phyloP scores from a whole-genome alignment of 2,113 vertebrate genomes.

The Brachirus orientalis region DNA sequence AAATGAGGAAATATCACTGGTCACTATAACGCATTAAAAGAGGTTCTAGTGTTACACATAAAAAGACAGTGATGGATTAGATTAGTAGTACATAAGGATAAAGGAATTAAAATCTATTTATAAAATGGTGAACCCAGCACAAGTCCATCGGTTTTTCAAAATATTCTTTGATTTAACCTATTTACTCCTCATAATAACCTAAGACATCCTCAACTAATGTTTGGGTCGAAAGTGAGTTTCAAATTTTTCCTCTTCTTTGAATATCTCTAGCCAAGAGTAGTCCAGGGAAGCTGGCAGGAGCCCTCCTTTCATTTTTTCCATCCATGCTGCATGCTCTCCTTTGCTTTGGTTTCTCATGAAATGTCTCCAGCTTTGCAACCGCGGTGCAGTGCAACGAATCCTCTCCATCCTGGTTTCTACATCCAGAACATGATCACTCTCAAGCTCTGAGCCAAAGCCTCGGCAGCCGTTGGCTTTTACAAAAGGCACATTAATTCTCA shows the following conservation, averaged over 20 bases:
- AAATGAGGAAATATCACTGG: too few relatives aligned
- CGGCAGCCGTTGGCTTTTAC: conserved; percentile 49
- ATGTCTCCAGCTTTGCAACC: conserved; percentile 40
- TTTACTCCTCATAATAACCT: conserved; percentile 14
- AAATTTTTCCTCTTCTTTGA: conserved; percentile 51
- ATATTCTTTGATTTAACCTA: conserved; percentile 42
- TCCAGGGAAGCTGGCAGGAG: conserved; percentile 64
- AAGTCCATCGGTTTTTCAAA: conserved; percentile 27
- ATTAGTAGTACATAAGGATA: conserved; percentile 3
- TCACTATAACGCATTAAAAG: too few relatives aligned
- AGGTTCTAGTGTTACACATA: not conserved
- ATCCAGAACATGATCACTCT: conserved; percentile 60
- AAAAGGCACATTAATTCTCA: conserved; percentile 32
- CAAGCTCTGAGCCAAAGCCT: conserved; percentile 60
- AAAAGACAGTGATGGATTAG: not conserved
- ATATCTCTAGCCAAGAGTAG: conserved; percentile 53
- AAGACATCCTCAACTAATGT: conserved; percentile 36
- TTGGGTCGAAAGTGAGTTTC: conserved; percentile 42
- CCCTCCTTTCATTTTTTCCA: conserved; percentile 60
- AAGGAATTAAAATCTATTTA: conserved; percentile 9
- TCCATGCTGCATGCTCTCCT: conserved; percentile 42
- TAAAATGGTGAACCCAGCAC: conserved; percentile 33
- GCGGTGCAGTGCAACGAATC: conserved; percentile 38
- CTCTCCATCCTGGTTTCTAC: conserved; percentile 46
- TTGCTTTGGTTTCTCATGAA: conserved; percentile 66